Evolutionary conservation across 2,888 invertebrate species (phyloP).

Genomic region (Tenthredo amoena): DNA sequence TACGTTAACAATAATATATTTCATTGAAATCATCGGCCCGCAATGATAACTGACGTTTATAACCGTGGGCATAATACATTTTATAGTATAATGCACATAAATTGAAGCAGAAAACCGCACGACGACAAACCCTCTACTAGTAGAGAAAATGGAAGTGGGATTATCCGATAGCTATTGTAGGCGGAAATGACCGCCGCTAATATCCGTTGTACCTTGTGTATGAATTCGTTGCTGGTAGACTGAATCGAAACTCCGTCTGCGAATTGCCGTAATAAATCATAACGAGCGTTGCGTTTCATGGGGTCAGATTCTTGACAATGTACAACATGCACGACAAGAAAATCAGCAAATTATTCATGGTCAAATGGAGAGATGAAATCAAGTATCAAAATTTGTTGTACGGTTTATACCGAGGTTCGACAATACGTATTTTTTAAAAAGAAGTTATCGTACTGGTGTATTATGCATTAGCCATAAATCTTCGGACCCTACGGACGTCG

Average conservation of each 20-base stretch:
- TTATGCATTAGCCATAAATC: not conserved
- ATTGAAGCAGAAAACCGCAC: conserved; percentile 27
- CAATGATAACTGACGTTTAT: not conserved
- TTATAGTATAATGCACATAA: conserved; percentile 22
- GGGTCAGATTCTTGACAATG: not conserved
- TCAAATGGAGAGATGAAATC: not conserved
- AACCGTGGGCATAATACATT: not conserved
- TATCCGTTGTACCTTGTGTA: conserved; percentile 32
- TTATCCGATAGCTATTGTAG: conserved; percentile 21
- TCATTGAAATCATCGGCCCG: not conserved
- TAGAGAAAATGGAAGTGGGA: conserved; percentile 13
- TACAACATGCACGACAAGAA: not conserved
- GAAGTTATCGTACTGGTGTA: not conserved
- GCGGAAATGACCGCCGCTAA: conserved; percentile 40
- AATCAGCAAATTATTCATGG: not conserved
- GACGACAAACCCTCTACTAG: conserved; percentile 8
- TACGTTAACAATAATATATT: not conserved
- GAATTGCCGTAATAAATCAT: not conserved
- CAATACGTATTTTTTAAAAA: not conserved
- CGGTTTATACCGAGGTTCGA: not conserved
- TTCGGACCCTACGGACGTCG: not conserved
- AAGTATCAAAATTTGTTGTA: not conserved
- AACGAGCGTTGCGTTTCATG: not conserved
- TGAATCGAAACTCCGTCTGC: conserved; percentile 31
- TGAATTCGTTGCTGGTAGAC: conserved; percentile 17